Evolutionary conservation across 2,113 vertebrate species (phyloP).

Genomic region (Carassius auratus): DNA sequence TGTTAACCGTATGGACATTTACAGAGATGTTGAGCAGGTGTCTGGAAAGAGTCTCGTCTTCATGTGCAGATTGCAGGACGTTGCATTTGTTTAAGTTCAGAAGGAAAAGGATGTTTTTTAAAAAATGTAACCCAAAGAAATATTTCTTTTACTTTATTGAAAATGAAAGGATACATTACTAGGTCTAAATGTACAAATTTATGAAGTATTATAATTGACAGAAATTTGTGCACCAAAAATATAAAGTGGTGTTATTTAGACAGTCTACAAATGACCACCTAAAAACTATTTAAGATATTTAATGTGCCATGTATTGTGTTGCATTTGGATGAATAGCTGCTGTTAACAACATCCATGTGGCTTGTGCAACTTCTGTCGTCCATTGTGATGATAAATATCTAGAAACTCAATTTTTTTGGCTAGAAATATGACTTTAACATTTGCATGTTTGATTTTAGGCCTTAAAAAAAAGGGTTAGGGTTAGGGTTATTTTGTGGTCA

Average conservation of each 20-base stretch:
- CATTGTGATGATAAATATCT: not conserved
- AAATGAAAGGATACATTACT: not conserved
- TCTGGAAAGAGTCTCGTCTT: not conserved
- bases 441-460: not conserved
- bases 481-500: not conserved
- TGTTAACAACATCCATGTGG: not conserved
- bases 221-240: not conserved
- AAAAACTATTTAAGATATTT: not conserved
- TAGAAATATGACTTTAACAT: not conserved
- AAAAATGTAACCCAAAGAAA: not conserved
- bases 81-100: not conserved
- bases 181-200: not conserved
- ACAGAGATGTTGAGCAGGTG: not conserved
- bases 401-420: not conserved
- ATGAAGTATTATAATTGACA: not conserved
- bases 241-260: not conserved
- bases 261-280: not conserved
- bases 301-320: not conserved
- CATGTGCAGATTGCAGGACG: conserved; percentile 17
- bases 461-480: not conserved
- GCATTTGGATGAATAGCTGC: not conserved
- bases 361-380: not conserved
- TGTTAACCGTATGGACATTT: not conserved
- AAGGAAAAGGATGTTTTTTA: not conserved
- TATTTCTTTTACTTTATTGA: not conserved